Evolutionary conservation across 1,140 invertebrate species (phyloP).

Genomic region (Elymnias hypermnestra): DNA sequence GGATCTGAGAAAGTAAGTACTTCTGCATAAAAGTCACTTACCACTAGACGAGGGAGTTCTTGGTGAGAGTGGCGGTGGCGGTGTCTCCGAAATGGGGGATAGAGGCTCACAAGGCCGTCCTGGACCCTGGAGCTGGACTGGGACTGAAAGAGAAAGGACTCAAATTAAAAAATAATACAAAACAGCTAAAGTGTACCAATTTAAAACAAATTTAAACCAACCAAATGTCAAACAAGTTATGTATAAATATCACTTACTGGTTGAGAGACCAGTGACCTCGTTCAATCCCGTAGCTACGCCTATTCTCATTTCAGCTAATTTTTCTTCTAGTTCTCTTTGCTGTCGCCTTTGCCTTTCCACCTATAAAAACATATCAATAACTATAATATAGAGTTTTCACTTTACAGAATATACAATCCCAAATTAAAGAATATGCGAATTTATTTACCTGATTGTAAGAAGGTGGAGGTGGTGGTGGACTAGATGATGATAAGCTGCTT

Average conservation of each 20-base stretch:
- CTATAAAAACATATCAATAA: constrained; percentile 20
- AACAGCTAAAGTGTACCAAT: too few species aligned
- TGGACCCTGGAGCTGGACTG: constrained; percentile 61
- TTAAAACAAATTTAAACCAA: too few species aligned
- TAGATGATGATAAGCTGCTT: constrained; percentile 90
- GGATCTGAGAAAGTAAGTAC: too few species aligned
- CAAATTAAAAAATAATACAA: background rate
- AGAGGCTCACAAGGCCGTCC: constrained; percentile 64
- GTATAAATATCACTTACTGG: constrained; percentile 37
- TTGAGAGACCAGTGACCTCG: constrained; percentile 59
- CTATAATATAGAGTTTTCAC: background rate
- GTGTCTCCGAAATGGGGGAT: constrained; percentile 78
- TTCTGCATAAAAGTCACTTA: constrained; percentile 25
- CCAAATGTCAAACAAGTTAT: background rate
- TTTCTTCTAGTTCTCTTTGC: constrained; percentile 76
- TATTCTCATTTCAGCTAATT: constrained; percentile 76
- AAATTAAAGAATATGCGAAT: too few species aligned
- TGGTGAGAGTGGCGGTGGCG: constrained; percentile 79
- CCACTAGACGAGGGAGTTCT: constrained; percentile 76
- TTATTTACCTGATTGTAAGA: constrained; percentile 79
- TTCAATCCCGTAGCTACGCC: constrained; percentile 60
- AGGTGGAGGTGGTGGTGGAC: constrained; percentile 84
- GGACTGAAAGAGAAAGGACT: constrained; percentile 33
- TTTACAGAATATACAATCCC: too few species aligned
- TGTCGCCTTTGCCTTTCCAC: constrained; percentile 68